phyloP scores from a whole-genome alignment of 2,113 vertebrate genomes.

The Tachuris rubrigastra region DNA sequence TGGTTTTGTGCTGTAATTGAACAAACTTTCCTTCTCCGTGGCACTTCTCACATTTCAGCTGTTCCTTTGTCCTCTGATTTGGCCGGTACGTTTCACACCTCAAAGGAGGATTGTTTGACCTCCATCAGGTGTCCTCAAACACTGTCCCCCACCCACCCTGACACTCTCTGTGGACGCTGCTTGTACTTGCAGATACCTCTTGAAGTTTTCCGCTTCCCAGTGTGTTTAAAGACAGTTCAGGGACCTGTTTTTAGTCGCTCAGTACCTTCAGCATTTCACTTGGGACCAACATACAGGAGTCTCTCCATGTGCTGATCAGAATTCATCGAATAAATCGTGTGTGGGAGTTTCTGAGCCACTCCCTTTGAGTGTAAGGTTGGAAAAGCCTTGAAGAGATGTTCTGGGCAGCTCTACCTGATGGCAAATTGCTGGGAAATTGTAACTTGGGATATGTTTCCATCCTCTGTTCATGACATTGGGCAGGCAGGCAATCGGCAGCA shows the following conservation, averaged over 20 bases:
- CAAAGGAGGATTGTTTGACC: conserved; percentile 63
- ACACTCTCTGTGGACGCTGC: conserved; percentile 66
- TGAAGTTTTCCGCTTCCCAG: neutral
- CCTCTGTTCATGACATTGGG: neutral
- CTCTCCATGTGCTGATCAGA: neutral
- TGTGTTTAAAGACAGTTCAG: neutral
- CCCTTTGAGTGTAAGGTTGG: neutral
- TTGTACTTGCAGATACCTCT: conserved; percentile 2
- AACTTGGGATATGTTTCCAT: neutral
- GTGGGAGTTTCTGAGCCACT: neutral
- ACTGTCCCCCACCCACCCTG: conserved; percentile 53
- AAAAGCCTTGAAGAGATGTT: neutral
- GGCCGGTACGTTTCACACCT: conserved; percentile 64
- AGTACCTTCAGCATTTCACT: neutral
- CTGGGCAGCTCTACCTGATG: neutral
- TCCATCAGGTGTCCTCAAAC: conserved; percentile 63
- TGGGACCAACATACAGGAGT: rapidly evolving
- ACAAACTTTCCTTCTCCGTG: conserved; percentile 63
- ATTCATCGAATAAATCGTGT: rapidly evolving
- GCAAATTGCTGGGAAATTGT: neutral
- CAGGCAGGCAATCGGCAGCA: neutral
- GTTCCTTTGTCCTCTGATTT: conserved; percentile 55
- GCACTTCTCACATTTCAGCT: conserved; percentile 35
- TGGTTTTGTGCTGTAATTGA: conserved; percentile 68
- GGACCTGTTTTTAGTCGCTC: neutral